Percentiles rank a stretch among this genome's conserved stretches.
Evolutionary conservation across 2,888 invertebrate species (phyloP).

Genomic region (Apeira syringaria): DNA sequence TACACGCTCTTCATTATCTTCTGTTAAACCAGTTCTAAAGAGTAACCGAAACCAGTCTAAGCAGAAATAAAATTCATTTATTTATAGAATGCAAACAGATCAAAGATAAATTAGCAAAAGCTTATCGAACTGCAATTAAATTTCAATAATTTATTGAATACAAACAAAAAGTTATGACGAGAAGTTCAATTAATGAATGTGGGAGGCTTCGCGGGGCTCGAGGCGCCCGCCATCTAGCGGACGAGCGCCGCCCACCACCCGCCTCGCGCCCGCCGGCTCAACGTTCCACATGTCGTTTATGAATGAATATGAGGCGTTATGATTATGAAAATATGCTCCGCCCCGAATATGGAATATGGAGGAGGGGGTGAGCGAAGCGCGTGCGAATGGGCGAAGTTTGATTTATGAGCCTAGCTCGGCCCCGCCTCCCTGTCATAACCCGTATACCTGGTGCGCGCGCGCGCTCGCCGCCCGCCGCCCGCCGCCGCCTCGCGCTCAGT

Average conservation of each 20-base stretch:
- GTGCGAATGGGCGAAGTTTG: slow-evolving; percentile 86
- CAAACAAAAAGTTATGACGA: slow-evolving; percentile 75
- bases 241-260: slow-evolving; percentile 71
- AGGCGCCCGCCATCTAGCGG: slow-evolving; percentile 75
- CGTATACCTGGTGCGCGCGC: slow-evolving; percentile 86
- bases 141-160: slow-evolving; percentile 48
- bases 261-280: slow-evolving; percentile 43
- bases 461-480: slow-evolving; percentile 69
- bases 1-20: slow-evolving; percentile 18
- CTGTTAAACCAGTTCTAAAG: slow-evolving; percentile 25
- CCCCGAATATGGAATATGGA: slow-evolving; percentile 85
- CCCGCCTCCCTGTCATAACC: slow-evolving; percentile 89
- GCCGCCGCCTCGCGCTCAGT: slow-evolving; percentile 76
- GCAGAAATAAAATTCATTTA: slow-evolving; percentile 21
- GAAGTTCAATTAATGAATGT: slow-evolving; percentile 75
- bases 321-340: slow-evolving; percentile 84
- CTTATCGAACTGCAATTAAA: slow-evolving; percentile 39
- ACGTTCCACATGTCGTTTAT: slow-evolving; percentile 76
- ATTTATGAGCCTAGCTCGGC: slow-evolving; percentile 86
- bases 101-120: slow-evolving; percentile 36
- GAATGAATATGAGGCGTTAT: slow-evolving; percentile 84
- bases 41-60: slow-evolving; percentile 22
- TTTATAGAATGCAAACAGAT: slow-evolving; percentile 25
- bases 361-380: slow-evolving; percentile 85
- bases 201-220: slow-evolving; percentile 77